Evolutionary conservation across 2,797 vertebrate genomes (phyloP).

Genomic region (Myiotriccus ornatus): DNA sequence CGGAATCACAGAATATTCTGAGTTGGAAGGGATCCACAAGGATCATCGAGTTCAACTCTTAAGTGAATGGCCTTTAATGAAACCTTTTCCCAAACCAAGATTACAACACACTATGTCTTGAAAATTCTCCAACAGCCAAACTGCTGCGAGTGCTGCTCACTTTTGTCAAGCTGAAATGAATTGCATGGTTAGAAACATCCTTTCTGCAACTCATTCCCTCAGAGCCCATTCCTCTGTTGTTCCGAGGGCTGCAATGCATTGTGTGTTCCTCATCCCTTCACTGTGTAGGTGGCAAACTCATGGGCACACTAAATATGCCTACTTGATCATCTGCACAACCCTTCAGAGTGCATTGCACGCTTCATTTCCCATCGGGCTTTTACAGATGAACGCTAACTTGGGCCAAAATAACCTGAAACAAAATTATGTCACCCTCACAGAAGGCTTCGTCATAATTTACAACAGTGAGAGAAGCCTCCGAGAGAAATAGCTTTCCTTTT

Average conservation of each 20-base stretch:
- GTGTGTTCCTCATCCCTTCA: background rate
- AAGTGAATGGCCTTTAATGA: background rate
- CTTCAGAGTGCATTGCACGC: background rate
- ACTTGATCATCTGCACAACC: background rate
- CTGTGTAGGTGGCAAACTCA: background rate
- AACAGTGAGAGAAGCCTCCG: background rate
- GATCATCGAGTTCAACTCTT: background rate
- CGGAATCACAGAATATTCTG: background rate
- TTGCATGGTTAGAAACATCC: background rate
- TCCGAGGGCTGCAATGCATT: background rate
- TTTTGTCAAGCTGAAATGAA: background rate
- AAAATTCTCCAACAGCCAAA: background rate
- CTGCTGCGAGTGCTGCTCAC: background rate
- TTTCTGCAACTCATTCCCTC: background rate
- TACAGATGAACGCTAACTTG: background rate
- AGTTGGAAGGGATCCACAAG: background rate
- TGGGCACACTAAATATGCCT: background rate
- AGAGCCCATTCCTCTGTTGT: background rate
- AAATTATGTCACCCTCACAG: background rate
- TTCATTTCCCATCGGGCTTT: background rate
- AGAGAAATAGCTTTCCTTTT: background rate
- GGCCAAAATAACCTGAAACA: slow-evolving; percentile 14
- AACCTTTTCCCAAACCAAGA: background rate
- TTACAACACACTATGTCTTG: background rate
- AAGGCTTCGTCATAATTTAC: background rate